Conservation (phyloP, 2,888 invertebrate genomes). For the Tachina lurida region DNA sequence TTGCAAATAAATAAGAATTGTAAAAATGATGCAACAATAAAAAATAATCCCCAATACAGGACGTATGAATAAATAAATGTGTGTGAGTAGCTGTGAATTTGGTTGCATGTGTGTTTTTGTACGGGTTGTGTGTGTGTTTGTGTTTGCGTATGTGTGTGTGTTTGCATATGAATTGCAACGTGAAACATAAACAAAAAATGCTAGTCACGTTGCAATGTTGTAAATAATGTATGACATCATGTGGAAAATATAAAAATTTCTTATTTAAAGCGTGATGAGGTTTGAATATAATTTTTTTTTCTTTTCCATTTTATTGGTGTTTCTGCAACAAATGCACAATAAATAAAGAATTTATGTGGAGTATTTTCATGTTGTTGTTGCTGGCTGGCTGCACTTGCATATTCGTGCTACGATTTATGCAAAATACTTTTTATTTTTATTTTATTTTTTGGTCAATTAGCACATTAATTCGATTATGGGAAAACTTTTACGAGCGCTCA, state of each 20-base stretch:
- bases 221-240: constrained; percentile 72
- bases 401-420: constrained; percentile 43
- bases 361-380: constrained; percentile 5
- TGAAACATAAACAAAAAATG: constrained; percentile 53
- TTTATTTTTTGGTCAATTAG: constrained; percentile 43
- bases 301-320: not conserved
- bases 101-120: not conserved
- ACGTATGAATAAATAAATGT: constrained; percentile 41
- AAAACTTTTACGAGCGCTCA: constrained; percentile 21
- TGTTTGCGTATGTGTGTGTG: constrained; percentile 5
- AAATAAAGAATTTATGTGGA: constrained; percentile 39
- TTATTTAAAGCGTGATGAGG: constrained; percentile 64
- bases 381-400: constrained; percentile 30
- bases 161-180: constrained; percentile 61
- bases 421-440: constrained; percentile 3
- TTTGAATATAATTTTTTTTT: constrained; percentile 29
- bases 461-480: constrained; percentile 62
- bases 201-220: constrained; percentile 72
- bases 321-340: constrained; percentile 42
- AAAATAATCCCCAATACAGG: constrained; percentile 25
- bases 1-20: constrained; percentile 57
- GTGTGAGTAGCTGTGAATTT: constrained; percentile 4
- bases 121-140: not conserved
- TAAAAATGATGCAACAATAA: constrained; percentile 36
- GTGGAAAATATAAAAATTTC: constrained; percentile 70